Evolutionary conservation across 2,888 invertebrate species (phyloP).

Genomic region (Lycocerus yunnanus): DNA sequence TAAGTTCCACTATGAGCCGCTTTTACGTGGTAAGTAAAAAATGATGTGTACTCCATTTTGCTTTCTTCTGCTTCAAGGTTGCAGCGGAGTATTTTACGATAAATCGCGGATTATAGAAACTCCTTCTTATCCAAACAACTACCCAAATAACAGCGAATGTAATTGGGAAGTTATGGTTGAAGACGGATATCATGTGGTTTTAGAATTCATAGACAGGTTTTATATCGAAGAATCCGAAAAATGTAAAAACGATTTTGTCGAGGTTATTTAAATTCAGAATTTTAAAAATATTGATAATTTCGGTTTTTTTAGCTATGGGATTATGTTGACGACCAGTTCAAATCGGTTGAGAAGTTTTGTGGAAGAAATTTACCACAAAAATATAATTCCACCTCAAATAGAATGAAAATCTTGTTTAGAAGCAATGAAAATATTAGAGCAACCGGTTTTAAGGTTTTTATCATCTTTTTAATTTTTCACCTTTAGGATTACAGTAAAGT

Average conservation of each 20-base stretch:
- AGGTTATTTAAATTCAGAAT: slow-evolving; percentile 55
- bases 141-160: slow-evolving; percentile 79
- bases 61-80: slow-evolving; percentile 58
- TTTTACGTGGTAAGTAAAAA: slow-evolving; percentile 35
- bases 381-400: slow-evolving; percentile 66
- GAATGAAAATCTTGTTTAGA: slow-evolving; percentile 73
- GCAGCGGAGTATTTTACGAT: slow-evolving; percentile 68
- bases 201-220: slow-evolving; percentile 73
- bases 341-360: slow-evolving; percentile 65
- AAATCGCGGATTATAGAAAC: slow-evolving; percentile 57
- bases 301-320: slow-evolving; percentile 61
- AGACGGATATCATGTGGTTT: slow-evolving; percentile 69
- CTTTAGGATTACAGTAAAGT: too few relatives aligned
- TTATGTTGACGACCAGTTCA: slow-evolving; percentile 60
- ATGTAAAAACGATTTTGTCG: slow-evolving; percentile 77
- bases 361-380: slow-evolving; percentile 65
- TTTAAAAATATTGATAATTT: background rate
- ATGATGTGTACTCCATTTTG: background rate
- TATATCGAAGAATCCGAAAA: slow-evolving; percentile 70
- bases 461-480: too few relatives aligned
- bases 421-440: slow-evolving; percentile 68
- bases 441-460: slow-evolving; percentile 77
- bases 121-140: slow-evolving; percentile 66
- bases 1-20: slow-evolving; percentile 41
- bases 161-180: slow-evolving; percentile 73